Conservation (phyloP, 2,113 vertebrate species). For the Suricata suricatta region DNA sequence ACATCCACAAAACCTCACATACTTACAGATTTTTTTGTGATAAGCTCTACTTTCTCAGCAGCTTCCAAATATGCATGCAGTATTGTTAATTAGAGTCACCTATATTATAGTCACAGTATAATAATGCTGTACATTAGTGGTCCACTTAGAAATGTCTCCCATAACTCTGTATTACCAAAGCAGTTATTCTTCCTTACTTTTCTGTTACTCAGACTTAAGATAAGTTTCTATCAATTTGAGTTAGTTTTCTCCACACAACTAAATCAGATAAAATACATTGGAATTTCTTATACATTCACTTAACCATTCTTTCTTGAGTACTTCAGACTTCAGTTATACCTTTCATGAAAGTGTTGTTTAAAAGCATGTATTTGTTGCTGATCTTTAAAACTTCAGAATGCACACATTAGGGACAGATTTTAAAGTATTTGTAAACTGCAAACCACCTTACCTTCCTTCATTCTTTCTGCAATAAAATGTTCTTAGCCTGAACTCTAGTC, state of each 20-base stretch:
- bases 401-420: background rate
- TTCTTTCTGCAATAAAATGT: background rate
- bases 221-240: background rate
- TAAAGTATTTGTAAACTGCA: background rate
- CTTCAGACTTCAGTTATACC: background rate
- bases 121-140: background rate
- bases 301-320: background rate
- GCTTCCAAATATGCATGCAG: background rate
- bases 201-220: background rate
- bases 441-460: background rate
- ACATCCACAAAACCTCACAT: background rate
- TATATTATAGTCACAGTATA: too few species aligned
- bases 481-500: background rate
- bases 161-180: background rate
- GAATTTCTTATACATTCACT: background rate
- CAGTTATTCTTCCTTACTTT: background rate
- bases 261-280: background rate
- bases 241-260: background rate
- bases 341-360: background rate
- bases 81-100: background rate
- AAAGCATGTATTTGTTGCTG: background rate
- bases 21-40: background rate
- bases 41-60: background rate
- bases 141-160: background rate
- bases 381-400: conserved; percentile 2